Base-by-base conservation (phyloP, 2,888 invertebrate species). In the Fissipunctia ypsillon region DNA sequence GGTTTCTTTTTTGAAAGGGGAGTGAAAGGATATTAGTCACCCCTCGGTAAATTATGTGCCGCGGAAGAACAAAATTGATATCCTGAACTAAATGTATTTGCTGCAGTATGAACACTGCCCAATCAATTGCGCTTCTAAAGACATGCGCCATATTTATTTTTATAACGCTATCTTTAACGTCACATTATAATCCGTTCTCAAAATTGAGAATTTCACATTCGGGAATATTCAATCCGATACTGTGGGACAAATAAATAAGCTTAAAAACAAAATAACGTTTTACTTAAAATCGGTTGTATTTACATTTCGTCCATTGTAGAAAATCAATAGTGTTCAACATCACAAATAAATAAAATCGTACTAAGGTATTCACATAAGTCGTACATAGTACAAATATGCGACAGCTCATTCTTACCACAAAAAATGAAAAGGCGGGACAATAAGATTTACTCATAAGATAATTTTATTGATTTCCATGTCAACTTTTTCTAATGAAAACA, bases 231-330 rank as follows among this genome's bases (percentile, higher is more conserved):
- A 68, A 71, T 81, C 86, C 73, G 71, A 80, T 78, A 82, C 67
- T 64, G 66, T 73, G 90, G 93, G 92, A 90, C 92, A 95, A 95
- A 95, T 95, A 95, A 96, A 95, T 93, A 94, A 94, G 94, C 93
- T 91, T 92, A 88, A 92, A 96, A 95, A 96, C 95, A 95, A 96
- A 95, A 95, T 95, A 95, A 95, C 94, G 90, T 95, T 96, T 96
- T 96, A 96, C 96, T 96, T 95, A 95, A 94, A 95, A 96, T 96
- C 95, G 96, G 96, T 96, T 96, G 96, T 96, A 96, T 96, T 96
- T 96, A 96, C 96, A 96, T 95, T 95, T 95, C 95, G 95, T 95
- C 95, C 95, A 94, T 95, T 93, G 95, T 96, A 96, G 95, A 96
- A 96, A 96, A 96, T 95, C 94, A 96, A 95, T 95, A 93, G 94